A percentile compares a stretch with the other conserved stretches of the same genome.
Conservation (phyloP, 2,113 vertebrate species). For the Acrocephalus kingi region DNA sequence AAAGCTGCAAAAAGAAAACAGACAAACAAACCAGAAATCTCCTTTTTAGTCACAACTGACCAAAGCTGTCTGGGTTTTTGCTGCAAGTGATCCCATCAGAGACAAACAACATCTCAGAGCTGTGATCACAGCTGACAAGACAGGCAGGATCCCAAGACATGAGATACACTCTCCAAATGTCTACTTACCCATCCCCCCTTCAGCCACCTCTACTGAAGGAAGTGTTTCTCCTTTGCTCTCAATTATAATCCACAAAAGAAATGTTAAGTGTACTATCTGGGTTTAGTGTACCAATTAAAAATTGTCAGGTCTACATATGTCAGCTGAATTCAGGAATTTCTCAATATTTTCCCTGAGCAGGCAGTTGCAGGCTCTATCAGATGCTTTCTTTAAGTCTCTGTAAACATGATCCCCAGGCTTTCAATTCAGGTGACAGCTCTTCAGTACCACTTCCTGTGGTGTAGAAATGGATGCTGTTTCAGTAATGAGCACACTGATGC, state of each 20-base stretch:
- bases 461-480: constrained; percentile 25
- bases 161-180: not conserved
- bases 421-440: constrained; percentile 17
- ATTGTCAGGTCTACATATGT: not conserved
- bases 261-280: not conserved
- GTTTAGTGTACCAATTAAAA: not conserved
- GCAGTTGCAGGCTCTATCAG: not conserved
- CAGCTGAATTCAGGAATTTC: not conserved
- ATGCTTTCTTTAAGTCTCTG: not conserved
- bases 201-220: not conserved
- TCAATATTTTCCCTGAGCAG: not conserved
- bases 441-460: not conserved
- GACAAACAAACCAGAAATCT: not conserved
- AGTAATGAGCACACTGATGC: not conserved
- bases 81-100: not conserved
- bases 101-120: not conserved
- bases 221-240: not conserved
- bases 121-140: not conserved
- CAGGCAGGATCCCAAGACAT: not conserved
- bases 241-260: not conserved
- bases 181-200: not conserved
- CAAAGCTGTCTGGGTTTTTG: not conserved
- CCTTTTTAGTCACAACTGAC: not conserved
- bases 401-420: not conserved
- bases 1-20: not conserved